Evolutionary conservation across 1,140 invertebrate species (phyloP).

Genomic region (Megalonaias nervosa): DNA sequence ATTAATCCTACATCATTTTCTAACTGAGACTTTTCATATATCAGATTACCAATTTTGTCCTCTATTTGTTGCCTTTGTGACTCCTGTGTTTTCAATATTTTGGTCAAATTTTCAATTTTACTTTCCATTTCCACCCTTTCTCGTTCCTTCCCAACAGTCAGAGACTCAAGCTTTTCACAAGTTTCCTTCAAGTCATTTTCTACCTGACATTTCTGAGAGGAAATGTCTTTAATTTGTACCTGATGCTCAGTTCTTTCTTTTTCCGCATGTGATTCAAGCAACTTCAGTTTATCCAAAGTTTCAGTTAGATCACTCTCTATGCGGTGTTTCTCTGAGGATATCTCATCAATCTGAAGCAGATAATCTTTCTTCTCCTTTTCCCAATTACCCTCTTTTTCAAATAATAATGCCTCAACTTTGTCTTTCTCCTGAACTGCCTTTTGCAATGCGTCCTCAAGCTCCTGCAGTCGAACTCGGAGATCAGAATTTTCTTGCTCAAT

Average conservation of each 20-base stretch:
- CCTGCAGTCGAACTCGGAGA: conserved; percentile 17
- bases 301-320: conserved; percentile 16
- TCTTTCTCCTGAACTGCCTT: conserved; percentile 25
- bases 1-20: conserved; percentile 21
- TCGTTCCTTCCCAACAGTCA: conserved; percentile 12
- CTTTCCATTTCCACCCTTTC: conserved; percentile 16
- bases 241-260: conserved; percentile 19
- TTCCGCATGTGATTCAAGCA: conserved; percentile 16
- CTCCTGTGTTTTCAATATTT: conserved; percentile 16
- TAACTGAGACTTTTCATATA: conserved; percentile 32
- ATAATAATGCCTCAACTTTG: conserved; percentile 17
- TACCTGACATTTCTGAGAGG: conserved; percentile 7
- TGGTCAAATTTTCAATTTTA: conserved; percentile 11
- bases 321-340: conserved; percentile 18
- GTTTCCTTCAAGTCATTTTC: conserved; percentile 18
- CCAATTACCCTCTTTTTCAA: conserved; percentile 12
- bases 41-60: conserved; percentile 30
- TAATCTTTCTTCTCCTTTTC: conserved; percentile 21
- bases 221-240: conserved; percentile 9
- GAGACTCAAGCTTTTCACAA: conserved; percentile 8
- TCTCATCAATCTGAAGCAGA: conserved; percentile 23
- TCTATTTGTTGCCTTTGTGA: conserved; percentile 23
- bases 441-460: conserved; percentile 13
- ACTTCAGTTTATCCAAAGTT: conserved; percentile 13
- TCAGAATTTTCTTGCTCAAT: conserved; percentile 30